Evolutionary conservation across 2,113 vertebrate genomes (phyloP), one percentile per base, ranked within the genome.

Genomic region (Chinchilla lanigera): DNA sequence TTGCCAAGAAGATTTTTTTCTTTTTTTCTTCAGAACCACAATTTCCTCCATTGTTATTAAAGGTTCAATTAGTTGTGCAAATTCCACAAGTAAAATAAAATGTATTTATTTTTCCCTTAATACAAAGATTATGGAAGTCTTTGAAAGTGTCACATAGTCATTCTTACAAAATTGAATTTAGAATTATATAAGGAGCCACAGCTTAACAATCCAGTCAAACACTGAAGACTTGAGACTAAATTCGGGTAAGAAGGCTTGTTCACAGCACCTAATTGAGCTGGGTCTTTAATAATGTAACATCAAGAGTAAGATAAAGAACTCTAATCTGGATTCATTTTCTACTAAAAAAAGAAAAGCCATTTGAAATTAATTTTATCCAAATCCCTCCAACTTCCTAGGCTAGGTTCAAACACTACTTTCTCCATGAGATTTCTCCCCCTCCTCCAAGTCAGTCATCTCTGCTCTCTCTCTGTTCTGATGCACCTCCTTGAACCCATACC

Each of bases 241-340:
- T 63, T 78, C 60, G 61, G 44, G 33, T 41, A 7, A 14, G 69
- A 80, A 56, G 54, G 4, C 77, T 83, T 88, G 67, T 63, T 71
- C 54, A 8, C 50, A 81, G 13, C 8, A 30, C 35, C 20, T n/a
- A 41, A 73, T 47, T 47, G 65, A 91, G 33, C 52, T 63, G 52
- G n/a, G 47, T 11, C 33, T 94, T 89, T 85, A 88, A 41, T n/a
- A 65, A 92, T 71, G 54, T 92, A 85, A 89, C n/a, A 81, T 44
- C n/a, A 85, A 94, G 26, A 83, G 19, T 20, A 61, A 60, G 75
- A 61, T 14, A 41, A 90, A 95, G 52, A 80, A 78, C 35, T 88
- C 38, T 4, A 33, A 78, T 30, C 71, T 85, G 71, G 47, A 63
- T 80, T 71, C 71, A 52, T 67, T 58, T 80, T 85, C 33, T 80